These are phyloP conservation scores for Lasioglossum zephyrum DNA, from an alignment of 2,888 invertebrate species.

Conservation along the genomic window DNA sequence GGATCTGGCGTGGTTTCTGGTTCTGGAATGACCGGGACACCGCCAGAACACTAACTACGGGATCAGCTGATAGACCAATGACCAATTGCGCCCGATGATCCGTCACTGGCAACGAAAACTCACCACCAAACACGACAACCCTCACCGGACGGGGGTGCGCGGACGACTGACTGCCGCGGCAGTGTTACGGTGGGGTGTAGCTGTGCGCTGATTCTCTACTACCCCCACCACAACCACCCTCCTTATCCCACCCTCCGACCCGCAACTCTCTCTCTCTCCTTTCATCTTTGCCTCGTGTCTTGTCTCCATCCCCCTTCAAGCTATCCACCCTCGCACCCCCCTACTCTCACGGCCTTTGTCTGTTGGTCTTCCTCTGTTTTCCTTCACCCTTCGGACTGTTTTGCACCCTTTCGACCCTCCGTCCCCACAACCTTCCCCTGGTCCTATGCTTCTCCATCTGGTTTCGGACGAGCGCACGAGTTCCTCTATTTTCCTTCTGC, in stretches of 20 bases:
- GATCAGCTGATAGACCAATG: conserved; percentile 59
- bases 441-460: background rate
- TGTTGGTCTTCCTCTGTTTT: conserved; percentile 18
- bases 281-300: conserved; percentile 30
- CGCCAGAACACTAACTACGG: conserved; percentile 26
- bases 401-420: conserved; percentile 5
- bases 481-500: background rate
- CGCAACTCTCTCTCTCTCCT: conserved; percentile 28
- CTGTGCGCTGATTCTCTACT: conserved; percentile 67
- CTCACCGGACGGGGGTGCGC: conserved; percentile 82
- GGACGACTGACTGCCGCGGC: conserved; percentile 78
- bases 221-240: conserved; percentile 30
- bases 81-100: conserved; percentile 45
- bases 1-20: background rate
- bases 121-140: conserved; percentile 71
- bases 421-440: background rate
- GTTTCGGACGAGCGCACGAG: background rate
- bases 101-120: conserved; percentile 37
- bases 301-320: conserved; percentile 20
- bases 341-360: background rate
- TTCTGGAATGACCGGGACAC: background rate
- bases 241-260: conserved; percentile 27
- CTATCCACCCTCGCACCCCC: background rate
- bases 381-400: conserved; percentile 35
- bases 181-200: conserved; percentile 78